These are phyloP conservation scores for Heterohyrax brucei DNA, from an alignment of 2,797 vertebrate species.

Conservation along the genomic window DNA sequence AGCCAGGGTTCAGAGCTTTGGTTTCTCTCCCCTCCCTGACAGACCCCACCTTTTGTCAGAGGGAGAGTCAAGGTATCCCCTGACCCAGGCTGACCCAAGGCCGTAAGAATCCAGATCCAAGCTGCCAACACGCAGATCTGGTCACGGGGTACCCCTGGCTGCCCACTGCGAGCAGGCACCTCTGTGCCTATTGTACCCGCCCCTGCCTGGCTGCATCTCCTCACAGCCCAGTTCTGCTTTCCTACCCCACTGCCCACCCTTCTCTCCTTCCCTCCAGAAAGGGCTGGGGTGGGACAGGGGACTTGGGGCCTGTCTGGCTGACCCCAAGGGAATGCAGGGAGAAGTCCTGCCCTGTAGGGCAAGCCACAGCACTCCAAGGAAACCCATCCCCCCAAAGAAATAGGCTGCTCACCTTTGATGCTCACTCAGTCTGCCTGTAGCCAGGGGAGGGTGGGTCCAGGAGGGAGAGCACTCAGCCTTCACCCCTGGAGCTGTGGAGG, in stretches of 20 bases:
- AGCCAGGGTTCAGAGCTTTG: background rate
- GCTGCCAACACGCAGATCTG: background rate
- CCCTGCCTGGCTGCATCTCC: too few relatives aligned
- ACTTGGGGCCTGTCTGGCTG: background rate
- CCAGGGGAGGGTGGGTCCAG: background rate
- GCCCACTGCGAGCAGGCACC: background rate
- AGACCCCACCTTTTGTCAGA: too few relatives aligned
- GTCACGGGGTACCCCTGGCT: background rate
- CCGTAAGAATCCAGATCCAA: background rate
- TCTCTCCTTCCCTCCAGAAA: background rate
- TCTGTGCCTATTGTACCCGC: too few relatives aligned
- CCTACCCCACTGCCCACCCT: rapidly evolving
- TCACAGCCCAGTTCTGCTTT: background rate
- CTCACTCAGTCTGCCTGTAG: background rate
- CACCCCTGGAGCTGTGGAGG: background rate
- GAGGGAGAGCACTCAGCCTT: background rate
- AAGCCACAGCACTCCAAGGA: background rate
- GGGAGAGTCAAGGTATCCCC: background rate
- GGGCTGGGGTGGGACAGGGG: background rate
- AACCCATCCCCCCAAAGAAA: background rate
- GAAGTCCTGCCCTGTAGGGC: background rate
- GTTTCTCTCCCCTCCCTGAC: background rate
- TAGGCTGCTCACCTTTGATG: background rate
- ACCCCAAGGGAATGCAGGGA: background rate
- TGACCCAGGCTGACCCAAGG: background rate